Conservation (phyloP, 2,113 vertebrate genomes). For the Gnathonemus longibarbis region DNA sequence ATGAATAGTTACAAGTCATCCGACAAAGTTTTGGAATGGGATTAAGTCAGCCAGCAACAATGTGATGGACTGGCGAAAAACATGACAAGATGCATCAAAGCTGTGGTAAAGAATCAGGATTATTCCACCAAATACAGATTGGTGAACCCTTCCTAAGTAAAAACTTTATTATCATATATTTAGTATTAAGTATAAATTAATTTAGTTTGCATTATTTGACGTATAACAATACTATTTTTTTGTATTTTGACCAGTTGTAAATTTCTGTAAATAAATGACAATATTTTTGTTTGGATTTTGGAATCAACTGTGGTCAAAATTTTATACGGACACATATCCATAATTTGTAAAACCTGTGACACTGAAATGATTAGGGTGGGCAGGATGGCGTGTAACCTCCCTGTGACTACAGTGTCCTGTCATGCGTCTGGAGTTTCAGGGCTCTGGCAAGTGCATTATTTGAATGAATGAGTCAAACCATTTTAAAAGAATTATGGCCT, state of each 20-base stretch:
- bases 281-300: not conserved
- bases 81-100: not conserved
- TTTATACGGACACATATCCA: not conserved
- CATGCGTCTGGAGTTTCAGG: not conserved
- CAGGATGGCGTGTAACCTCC: not conserved
- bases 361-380: not conserved
- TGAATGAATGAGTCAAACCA: not conserved
- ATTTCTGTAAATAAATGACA: not conserved
- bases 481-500: not conserved
- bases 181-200: not conserved
- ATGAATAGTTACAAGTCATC: not conserved
- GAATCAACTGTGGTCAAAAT: not conserved
- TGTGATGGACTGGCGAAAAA: not conserved
- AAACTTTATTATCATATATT: not conserved
- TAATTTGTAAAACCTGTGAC: not conserved
- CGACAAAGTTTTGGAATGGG: not conserved
- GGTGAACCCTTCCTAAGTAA: not conserved
- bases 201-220: not conserved
- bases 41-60: not conserved
- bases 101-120: not conserved
- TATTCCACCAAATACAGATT: not conserved
- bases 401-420: not conserved
- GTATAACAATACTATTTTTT: not conserved
- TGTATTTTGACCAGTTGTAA: not conserved
- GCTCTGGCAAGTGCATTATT: not conserved